Percentiles rank a stretch among this genome's conserved stretches.
These are phyloP conservation scores for Leptinotarsa defecta DNA, from an alignment of 1,140 invertebrate species.

Conservation along the genomic window DNA sequence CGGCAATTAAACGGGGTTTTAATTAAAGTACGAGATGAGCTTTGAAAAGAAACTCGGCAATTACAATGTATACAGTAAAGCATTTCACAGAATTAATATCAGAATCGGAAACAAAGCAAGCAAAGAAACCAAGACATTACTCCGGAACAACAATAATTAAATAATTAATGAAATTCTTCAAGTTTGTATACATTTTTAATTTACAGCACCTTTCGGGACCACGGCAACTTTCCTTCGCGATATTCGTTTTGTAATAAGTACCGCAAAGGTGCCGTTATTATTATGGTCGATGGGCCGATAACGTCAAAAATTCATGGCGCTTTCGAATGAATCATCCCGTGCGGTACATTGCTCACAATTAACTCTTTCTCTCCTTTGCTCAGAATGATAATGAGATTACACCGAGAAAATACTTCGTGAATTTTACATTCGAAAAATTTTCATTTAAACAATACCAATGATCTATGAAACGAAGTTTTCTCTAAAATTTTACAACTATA, in stretches of 20 bases:
- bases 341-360: not conserved
- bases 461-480: too few species aligned
- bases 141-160: conserved; percentile 48
- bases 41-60: conserved; percentile 26
- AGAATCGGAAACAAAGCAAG: conserved; percentile 25
- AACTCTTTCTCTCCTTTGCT: too few species aligned
- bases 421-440: too few species aligned
- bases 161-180: conserved; percentile 51
- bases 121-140: conserved; percentile 38
- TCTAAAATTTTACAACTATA: too few species aligned
- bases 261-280: conserved; percentile 32
- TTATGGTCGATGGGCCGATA: not conserved
- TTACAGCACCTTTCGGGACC: conserved; percentile 35
- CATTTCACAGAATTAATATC: conserved; percentile 29
- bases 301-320: not conserved
- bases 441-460: too few species aligned
- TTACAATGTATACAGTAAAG: conserved; percentile 24
- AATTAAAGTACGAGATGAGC: conserved; percentile 28
- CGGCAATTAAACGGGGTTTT: conserved; percentile 25
- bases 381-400: too few species aligned
- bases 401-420: too few species aligned
- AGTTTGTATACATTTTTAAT: conserved; percentile 43
- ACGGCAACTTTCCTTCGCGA: conserved; percentile 25
- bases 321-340: not conserved
- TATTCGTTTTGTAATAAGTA: conserved; percentile 43